Evolutionary conservation across 2,113 vertebrate species (phyloP).

Genomic region (Muntiacus muntjak): DNA sequence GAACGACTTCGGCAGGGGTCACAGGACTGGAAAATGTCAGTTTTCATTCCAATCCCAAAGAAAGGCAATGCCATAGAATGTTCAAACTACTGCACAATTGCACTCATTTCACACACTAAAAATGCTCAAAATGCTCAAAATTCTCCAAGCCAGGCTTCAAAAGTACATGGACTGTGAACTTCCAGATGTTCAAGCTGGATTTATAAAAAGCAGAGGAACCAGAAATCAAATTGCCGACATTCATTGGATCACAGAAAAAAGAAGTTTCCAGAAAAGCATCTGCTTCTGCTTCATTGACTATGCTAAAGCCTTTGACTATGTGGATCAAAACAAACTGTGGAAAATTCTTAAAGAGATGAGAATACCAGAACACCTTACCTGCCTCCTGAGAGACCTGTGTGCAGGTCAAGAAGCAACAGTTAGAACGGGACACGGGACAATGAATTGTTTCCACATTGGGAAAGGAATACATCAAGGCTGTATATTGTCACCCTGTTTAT

Average conservation of each 20-base stretch:
- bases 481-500: background rate
- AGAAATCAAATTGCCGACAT: background rate
- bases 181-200: background rate
- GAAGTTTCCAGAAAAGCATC: background rate
- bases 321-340: background rate
- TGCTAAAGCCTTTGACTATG: background rate
- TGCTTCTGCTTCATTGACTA: background rate
- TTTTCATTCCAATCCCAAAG: background rate
- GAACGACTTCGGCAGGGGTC: background rate
- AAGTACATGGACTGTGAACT: background rate
- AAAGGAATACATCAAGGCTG: background rate
- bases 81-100: background rate
- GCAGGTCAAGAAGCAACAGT: background rate
- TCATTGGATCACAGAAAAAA: background rate
- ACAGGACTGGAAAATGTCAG: background rate
- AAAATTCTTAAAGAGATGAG: background rate
- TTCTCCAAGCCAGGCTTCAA: background rate
- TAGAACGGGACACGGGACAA: background rate
- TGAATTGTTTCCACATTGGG: background rate
- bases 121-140: background rate
- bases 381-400: background rate
- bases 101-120: background rate
- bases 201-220: background rate
- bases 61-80: background rate
- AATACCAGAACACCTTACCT: background rate